These are phyloP conservation scores for Eulemur coronatus DNA, from an alignment of 2,797 vertebrate species.

Conservation along the genomic window DNA sequence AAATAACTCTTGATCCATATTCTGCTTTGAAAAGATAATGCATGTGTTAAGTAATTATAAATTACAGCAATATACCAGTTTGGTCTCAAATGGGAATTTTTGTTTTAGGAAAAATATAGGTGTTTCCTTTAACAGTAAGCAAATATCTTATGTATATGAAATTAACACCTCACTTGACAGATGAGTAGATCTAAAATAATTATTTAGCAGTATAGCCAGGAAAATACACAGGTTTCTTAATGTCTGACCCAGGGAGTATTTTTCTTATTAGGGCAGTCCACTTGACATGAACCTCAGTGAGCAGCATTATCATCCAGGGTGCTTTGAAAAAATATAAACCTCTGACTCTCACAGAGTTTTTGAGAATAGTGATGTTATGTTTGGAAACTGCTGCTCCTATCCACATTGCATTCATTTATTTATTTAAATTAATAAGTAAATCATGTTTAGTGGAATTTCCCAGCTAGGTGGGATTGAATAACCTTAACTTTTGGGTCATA, in stretches of 20 bases:
- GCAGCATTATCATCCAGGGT: background rate
- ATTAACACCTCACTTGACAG: background rate
- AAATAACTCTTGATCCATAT: background rate
- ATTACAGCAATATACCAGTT: background rate
- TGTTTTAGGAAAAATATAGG: background rate
- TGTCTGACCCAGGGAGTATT: background rate
- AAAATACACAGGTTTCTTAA: background rate
- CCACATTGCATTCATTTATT: background rate
- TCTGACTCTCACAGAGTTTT: background rate
- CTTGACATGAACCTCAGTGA: background rate
- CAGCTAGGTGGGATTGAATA: background rate
- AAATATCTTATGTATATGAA: background rate
- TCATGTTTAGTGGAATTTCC: background rate
- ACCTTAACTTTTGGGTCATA: background rate
- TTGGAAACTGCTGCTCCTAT: background rate
- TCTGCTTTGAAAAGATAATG: background rate
- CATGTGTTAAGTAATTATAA: background rate
- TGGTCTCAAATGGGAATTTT: background rate
- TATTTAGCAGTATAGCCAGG: background rate
- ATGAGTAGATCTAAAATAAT: background rate
- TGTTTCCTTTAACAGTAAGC: conserved; percentile 13
- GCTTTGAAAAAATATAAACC: background rate
- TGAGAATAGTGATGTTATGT: background rate
- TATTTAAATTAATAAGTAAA: background rate
- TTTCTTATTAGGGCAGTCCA: background rate